Base-by-base conservation (phyloP, 2,888 invertebrate genomes). In the Napeogenes inachia region DNA sequence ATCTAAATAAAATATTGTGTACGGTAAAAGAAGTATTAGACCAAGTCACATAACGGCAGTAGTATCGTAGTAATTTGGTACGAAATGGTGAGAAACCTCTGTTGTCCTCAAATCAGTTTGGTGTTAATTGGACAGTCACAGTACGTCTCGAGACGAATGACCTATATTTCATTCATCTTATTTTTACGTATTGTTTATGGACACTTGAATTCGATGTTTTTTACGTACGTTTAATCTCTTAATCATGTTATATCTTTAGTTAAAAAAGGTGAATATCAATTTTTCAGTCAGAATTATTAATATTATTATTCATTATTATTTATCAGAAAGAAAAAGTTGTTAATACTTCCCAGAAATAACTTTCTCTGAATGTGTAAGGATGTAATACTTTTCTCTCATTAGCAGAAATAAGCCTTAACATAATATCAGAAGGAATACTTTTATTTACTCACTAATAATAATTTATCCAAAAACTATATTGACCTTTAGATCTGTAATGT, bases 111-210 rank as follows among this genome's bases (percentile, higher is more conserved):
- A 45, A 62, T 54, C 45, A 60, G 55, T 62, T 60, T 45, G 38
- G 62, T 75, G 75, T 71, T 84, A 84, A 84, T 79, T 80, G 72
- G 67, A 63, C 63, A 72, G 69, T 79, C 81, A 81, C 77, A 76
- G 70, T 62, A 30, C 71, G 72, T 60, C 66, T 67, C 63, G 58
- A 53, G 69, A 60, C 71, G 70, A 71, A 75, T 80, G 81, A 80
- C 84, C 82, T 64, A 82, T 73, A 79, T 68, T 68, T 69, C 71
- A 76, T 78, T 75, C 75, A 76, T 78, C 71, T 66, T 67, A 59
- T 62, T 56, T 65, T 68, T 62, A 64, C 8, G 4, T 13, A 21
- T 58, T 21, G 13, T 38, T 50, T 38, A 33, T 58, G 13, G n/a
- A n/a, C n/a, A n/a, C 21, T 21, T 21, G 21, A 21, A 21, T 21